Base-by-base conservation (phyloP, 2,113 vertebrate species). In the Enhydra lutris region DNA sequence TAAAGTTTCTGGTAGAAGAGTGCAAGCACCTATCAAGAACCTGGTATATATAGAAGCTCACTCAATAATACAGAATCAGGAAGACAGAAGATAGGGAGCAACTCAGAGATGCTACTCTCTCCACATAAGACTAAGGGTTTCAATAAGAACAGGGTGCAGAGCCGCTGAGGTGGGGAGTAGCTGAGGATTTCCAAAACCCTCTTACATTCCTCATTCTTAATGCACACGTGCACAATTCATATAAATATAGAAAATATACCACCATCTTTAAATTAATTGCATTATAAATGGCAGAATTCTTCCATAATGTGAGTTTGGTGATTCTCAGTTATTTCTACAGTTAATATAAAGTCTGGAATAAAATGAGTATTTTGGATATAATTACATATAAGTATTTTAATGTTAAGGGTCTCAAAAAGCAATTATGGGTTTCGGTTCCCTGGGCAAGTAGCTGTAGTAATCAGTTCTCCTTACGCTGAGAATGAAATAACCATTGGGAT, bases 71-170 rank as follows among this genome's bases (percentile, higher is more conserved):
- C 61, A 76, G 63, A 50, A 50, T 47, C 2, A 10, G 31, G 26
- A 59, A 79, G 24, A 15, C 0, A 21, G 61, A 36, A 2, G 11
- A n/a, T 4, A 26, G 34, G 18, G 3, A 1, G 15, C 17, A 29
- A 4, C 24, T 39, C 14, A 50, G 50, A 73, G 23, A 45, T 3
- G 20, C 61, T 24, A 13, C 21, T 31, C 31, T n/a, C 0, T 36
- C 4, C 52, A 59, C 15, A 26, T 14, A 6, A 4, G 3, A n/a
- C 5, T 23, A 7, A 52, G 3, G 4, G 0, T 55, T 86, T 29
- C 65, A 39, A 15, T 8, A 13, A 91, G 39, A 3, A 50, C 57
- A 57, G 20, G 20, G 20, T 57, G 57, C 0, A 11, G 3, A 2
- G 15, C 24, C 26, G 59, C 57, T 59, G 21, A 59, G 39, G 26